phyloP scores from a whole-genome alignment of 2,113 vertebrate genomes.

The Coptodon bakossiorum region DNA sequence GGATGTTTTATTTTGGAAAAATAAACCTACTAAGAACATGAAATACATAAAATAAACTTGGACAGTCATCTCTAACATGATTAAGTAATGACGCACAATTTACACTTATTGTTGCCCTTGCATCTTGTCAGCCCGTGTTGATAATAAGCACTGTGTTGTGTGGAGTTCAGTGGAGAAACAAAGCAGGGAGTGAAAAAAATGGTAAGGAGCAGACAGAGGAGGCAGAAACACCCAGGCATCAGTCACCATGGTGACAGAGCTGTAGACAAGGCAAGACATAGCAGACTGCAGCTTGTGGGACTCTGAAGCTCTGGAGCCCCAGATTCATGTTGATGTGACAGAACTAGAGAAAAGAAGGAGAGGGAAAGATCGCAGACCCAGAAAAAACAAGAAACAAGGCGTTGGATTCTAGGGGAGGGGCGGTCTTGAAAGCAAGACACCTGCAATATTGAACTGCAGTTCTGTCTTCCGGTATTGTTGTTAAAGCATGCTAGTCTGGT shows the following conservation, averaged over 20 bases:
- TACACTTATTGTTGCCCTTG: neutral
- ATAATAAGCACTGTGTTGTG: neutral
- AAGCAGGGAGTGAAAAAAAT: neutral
- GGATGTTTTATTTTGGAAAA: neutral
- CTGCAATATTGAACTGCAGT: neutral
- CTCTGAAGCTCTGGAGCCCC: constrained; percentile 21
- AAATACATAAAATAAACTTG: neutral
- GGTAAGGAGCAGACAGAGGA: constrained; percentile 3
- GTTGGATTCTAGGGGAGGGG: neutral
- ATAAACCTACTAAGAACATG: neutral
- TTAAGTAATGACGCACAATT: neutral
- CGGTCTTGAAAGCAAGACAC: neutral
- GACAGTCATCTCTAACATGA: neutral
- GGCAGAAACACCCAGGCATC: constrained; percentile 31
- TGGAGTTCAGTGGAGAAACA: neutral
- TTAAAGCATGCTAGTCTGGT: neutral
- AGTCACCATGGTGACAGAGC: constrained; percentile 52
- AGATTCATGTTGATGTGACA: constrained; percentile 38
- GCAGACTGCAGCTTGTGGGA: constrained; percentile 28
- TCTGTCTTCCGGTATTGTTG: neutral
- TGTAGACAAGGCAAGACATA: constrained; percentile 22
- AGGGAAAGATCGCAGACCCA: neutral
- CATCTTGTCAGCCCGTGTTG: neutral
- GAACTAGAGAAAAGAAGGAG: constrained; percentile 17
- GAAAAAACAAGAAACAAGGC: constrained; percentile 13